phyloP scores from a whole-genome alignment of 2,888 invertebrate genomes.

The Ecliptopera silaceata region DNA sequence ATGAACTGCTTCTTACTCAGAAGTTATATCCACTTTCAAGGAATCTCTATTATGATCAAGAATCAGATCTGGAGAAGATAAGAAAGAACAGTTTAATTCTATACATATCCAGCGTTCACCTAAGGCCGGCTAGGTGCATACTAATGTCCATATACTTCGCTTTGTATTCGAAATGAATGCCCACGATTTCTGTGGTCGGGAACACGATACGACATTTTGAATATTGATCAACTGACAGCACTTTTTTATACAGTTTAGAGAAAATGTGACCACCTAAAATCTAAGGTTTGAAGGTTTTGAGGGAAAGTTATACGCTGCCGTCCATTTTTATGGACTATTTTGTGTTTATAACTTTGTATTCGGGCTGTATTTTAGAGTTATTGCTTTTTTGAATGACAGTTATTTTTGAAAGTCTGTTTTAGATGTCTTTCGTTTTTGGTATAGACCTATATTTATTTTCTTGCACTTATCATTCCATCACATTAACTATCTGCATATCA shows the following conservation, averaged over 20 bases:
- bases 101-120: conserved; percentile 59
- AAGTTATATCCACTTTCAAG: conserved; percentile 16
- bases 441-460: background rate
- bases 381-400: conserved; percentile 25
- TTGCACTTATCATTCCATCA: background rate
- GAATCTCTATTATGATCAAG: conserved; percentile 29
- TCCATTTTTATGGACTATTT: conserved; percentile 35
- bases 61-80: conserved; percentile 54
- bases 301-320: conserved; percentile 60
- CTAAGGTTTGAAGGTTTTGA: conserved; percentile 42
- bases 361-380: conserved; percentile 24
- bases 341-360: conserved; percentile 45
- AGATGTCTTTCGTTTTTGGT: conserved; percentile 27
- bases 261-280: conserved; percentile 48
- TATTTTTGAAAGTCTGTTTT: conserved; percentile 27
- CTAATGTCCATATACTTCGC: conserved; percentile 55
- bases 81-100: conserved; percentile 58
- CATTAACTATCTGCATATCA: background rate
- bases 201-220: conserved; percentile 64
- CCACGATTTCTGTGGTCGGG: conserved; percentile 77
- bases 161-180: conserved; percentile 68
- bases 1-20: background rate
- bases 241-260: conserved; percentile 45
- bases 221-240: conserved; percentile 67
- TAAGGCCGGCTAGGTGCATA: conserved; percentile 65